Evolutionary conservation across 2,797 vertebrate genomes (phyloP), one percentile per base, ranked within the genome.

Genomic region (Podarcis lilfordi): DNA sequence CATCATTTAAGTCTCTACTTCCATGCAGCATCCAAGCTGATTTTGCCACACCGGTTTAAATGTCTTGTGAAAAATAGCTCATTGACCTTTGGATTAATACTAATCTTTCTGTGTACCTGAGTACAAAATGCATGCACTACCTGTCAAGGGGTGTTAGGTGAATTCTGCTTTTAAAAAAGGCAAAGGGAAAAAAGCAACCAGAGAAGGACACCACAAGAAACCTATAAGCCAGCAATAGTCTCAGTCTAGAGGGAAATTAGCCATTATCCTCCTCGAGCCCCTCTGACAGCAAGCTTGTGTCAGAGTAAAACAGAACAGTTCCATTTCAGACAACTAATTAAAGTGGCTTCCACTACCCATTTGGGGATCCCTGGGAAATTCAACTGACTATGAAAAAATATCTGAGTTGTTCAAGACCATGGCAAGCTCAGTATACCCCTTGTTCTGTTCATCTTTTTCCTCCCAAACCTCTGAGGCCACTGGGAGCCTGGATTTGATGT

Each of bases 271-370:
- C 55, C 45, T 76, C 40, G 27, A 69, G n/a, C 32, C 69, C 4
- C 27, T 61, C 72, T 61, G 27, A 82, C 76, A 40, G 61, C 7
- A 87, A 87, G 21, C 40, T 81, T 66, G 43, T 43, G 55, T 19
- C 61, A 21, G 64, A 4, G 11, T 8, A 84, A 80, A 17, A 1
- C 1, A 15, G 23, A 21, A 17, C 75, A 68, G 17, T 55, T 87
- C 19, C 32, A 86, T 74, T 77, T 64, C 86, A 89, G 25, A 93
- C 80, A 84, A 29, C n/a, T 69, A 32, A 89, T 50, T 87, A 72
- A 83, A 82, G 64, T 50, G 35, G 25, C 40, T 71, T 23, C 89
- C 61, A 55, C 66, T 43, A 89, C 80, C 79, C 68, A 83, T 21
- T 74, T 35, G 78, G 40, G 25, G 23, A 85, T 35, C 76, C 0